Percentiles rank a stretch among this genome's conserved stretches.
Conservation (phyloP, 2,888 invertebrate species). For the Rhagium mordax region DNA sequence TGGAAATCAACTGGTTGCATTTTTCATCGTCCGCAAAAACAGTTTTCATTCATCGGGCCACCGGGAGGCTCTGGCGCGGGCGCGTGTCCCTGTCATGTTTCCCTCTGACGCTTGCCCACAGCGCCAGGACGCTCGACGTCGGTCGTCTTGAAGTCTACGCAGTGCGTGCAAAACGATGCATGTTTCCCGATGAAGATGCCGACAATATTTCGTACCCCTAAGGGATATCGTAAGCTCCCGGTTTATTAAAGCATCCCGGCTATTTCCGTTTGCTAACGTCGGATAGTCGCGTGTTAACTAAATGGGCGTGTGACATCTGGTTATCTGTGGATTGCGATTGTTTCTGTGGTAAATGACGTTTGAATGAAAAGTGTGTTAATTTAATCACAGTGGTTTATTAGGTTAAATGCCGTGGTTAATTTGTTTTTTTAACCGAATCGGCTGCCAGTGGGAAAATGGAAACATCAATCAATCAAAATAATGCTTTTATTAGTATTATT, state of each 20-base stretch:
- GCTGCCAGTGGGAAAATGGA: constrained; percentile 25
- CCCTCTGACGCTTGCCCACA: constrained; percentile 59
- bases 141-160: constrained; percentile 58
- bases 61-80: constrained; percentile 40
- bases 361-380: constrained; percentile 35
- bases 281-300: constrained; percentile 43
- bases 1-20: constrained; percentile 33
- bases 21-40: not conserved
- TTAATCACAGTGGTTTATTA: constrained; percentile 38
- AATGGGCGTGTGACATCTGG: constrained; percentile 56
- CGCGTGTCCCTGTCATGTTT: constrained; percentile 34
- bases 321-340: constrained; percentile 38
- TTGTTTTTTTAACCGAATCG: constrained; percentile 10
- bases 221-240: constrained; percentile 41
- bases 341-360: constrained; percentile 33
- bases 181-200: constrained; percentile 37
- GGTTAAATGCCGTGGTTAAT: constrained; percentile 23
- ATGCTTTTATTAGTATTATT: not conserved
- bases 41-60: constrained; percentile 18
- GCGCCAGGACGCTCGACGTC: constrained; percentile 55
- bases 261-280: constrained; percentile 42
- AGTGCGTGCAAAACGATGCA: constrained; percentile 50
- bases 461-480: constrained; percentile 4
- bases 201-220: constrained; percentile 39
- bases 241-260: constrained; percentile 34